Percentiles rank a stretch among this genome's conserved stretches.
Conservation (phyloP, 2,113 vertebrate genomes). For the western clawed frog (Xenopus tropicalis) region DNA sequence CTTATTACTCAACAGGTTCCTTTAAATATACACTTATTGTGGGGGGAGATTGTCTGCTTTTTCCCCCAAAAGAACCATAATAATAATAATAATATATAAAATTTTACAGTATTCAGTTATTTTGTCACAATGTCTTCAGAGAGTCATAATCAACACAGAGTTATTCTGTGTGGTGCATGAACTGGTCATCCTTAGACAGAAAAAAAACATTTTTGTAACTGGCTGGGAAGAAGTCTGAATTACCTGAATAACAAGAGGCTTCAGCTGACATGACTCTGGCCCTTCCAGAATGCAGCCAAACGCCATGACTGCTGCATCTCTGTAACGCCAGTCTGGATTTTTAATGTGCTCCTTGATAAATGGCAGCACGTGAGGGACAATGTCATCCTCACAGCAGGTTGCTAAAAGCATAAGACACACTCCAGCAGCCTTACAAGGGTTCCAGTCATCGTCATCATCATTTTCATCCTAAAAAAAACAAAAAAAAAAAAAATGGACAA, state of each 20-base stretch:
- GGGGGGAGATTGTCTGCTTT: too few species aligned
- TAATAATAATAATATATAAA: too few species aligned
- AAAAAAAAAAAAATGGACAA: not conserved
- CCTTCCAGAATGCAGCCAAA: slow-evolving; percentile 96
- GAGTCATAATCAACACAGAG: not conserved
- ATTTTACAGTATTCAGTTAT: too few species aligned
- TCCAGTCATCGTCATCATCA: slow-evolving; percentile 96
- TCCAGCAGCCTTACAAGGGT: slow-evolving; percentile 93
- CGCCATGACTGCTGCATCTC: slow-evolving; percentile 96
- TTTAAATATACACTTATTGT: too few species aligned
- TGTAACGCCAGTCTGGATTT: slow-evolving; percentile 88
- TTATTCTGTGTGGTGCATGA: not conserved
- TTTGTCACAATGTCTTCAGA: slow-evolving; percentile 9
- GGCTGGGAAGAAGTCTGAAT: not conserved
- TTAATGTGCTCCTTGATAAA: slow-evolving; percentile 98
- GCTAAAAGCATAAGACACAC: slow-evolving; percentile 97
- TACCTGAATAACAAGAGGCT: slow-evolving; percentile 92
- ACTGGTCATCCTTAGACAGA: slow-evolving; percentile 4
- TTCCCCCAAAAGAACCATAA: too few species aligned
- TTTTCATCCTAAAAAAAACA: slow-evolving; percentile 83
- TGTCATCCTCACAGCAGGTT: slow-evolving; percentile 96
- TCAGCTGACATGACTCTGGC: slow-evolving; percentile 92
- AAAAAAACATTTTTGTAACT: not conserved
- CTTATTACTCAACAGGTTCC: too few species aligned
- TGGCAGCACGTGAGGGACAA: slow-evolving; percentile 93